These are phyloP conservation scores for Chaetophractus vellerosus DNA, from an alignment of 2,797 vertebrate species.

Conservation along the genomic window DNA sequence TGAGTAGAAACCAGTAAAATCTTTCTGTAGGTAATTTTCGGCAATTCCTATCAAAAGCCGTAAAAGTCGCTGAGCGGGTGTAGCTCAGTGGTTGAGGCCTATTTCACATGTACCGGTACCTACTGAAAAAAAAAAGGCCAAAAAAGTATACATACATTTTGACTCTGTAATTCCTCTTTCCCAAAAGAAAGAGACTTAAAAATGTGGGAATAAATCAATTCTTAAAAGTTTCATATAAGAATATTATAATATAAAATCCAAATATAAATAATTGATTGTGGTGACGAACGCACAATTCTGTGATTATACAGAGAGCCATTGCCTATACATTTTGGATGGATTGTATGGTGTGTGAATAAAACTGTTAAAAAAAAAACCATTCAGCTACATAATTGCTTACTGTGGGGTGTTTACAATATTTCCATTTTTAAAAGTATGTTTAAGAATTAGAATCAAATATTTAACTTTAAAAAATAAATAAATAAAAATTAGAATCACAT, in stretches of 20 bases:
- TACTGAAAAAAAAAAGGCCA: too few relatives aligned
- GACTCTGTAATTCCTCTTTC: not conserved
- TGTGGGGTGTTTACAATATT: not conserved
- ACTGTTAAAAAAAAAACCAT: not conserved
- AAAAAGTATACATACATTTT: not conserved
- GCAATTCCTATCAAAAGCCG: not conserved
- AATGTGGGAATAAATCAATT: not conserved
- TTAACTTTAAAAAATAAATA: too few relatives aligned
- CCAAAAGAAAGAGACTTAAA: not conserved
- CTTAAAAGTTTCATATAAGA: not conserved
- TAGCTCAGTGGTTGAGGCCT: too few relatives aligned
- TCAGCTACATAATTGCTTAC: not conserved
- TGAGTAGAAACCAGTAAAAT: not conserved
- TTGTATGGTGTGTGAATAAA: too few relatives aligned
- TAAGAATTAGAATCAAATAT: constrained; percentile 13
- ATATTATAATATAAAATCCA: too few relatives aligned
- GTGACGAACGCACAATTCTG: too few relatives aligned
- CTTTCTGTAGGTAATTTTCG: not conserved
- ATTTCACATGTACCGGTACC: too few relatives aligned
- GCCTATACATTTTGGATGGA: too few relatives aligned
- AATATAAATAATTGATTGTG: too few relatives aligned
- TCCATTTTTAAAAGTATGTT: not conserved
- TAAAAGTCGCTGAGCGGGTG: not conserved
- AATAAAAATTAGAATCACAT: not conserved
- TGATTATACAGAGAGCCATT: too few relatives aligned